phyloP scores from a whole-genome alignment of 1,140 invertebrate genomes.

The Lucilia cuprina region DNA sequence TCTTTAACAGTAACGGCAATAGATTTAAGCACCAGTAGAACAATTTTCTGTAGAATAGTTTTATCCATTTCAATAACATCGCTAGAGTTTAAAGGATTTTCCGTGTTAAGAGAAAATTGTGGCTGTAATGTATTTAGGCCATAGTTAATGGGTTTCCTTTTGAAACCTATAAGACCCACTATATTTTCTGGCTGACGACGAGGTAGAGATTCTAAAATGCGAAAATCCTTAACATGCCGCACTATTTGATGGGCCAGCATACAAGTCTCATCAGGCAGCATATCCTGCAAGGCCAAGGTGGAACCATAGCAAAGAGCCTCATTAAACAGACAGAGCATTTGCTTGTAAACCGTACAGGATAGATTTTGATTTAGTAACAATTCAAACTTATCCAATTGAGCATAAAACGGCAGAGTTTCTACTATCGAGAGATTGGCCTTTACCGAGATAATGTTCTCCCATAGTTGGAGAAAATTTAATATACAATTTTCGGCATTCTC shows the following conservation, averaged over 20 bases:
- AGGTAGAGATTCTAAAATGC: slow-evolving; percentile 73
- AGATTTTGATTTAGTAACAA: slow-evolving; percentile 74
- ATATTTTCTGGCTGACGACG: slow-evolving; percentile 64
- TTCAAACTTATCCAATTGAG: slow-evolving; percentile 81
- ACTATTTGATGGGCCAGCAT: slow-evolving; percentile 83
- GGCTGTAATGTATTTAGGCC: background rate
- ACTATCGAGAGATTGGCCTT: slow-evolving; percentile 88
- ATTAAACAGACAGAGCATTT: slow-evolving; percentile 83
- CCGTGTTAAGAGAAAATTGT: background rate
- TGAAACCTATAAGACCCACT: slow-evolving; percentile 66
- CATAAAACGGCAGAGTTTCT: slow-evolving; percentile 88
- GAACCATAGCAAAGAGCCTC: slow-evolving; percentile 90
- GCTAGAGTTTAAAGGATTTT: slow-evolving; percentile 37
- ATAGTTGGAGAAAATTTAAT: slow-evolving; percentile 82
- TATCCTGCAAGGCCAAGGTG: slow-evolving; percentile 84
- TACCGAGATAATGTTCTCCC: slow-evolving; percentile 91
- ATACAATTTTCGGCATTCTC: slow-evolving; percentile 72
- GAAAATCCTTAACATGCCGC: slow-evolving; percentile 82
- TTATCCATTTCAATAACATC: slow-evolving; percentile 66
- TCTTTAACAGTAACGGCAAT: slow-evolving; percentile 90
- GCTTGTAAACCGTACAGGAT: slow-evolving; percentile 82
- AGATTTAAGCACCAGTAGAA: slow-evolving; percentile 83
- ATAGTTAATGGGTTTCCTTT: slow-evolving; percentile 59
- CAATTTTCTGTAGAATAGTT: slow-evolving; percentile 83
- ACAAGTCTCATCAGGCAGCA: slow-evolving; percentile 85